A percentile compares a stretch with the other conserved stretches of the same genome.
phyloP scores from a whole-genome alignment of 2,888 invertebrate species.

The Diabrotica balteata region DNA sequence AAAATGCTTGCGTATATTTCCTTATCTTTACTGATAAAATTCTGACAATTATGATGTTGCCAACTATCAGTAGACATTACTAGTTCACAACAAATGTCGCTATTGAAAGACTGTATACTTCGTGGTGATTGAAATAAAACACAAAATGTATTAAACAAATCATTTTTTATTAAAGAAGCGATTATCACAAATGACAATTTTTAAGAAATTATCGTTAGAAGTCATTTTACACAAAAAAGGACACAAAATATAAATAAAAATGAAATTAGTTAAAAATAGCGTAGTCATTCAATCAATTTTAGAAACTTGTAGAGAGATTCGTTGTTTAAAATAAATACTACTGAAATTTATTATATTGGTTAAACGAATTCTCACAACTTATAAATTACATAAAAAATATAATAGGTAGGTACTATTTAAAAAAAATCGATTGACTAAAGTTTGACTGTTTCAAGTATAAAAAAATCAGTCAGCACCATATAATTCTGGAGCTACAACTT shows the following conservation, averaged over 20 bases:
- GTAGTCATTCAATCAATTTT: constrained; percentile 11
- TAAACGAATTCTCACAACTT: constrained; percentile 50
- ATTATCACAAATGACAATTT: constrained; percentile 63
- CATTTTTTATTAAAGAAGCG: constrained; percentile 61
- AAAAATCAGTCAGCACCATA: constrained; percentile 60
- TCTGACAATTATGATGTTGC: no score
- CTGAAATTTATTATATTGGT: constrained; percentile 41
- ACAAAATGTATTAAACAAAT: constrained; percentile 54
- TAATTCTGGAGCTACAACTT: constrained; percentile 42
- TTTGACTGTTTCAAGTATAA: constrained; percentile 54
- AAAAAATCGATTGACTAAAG: constrained; percentile 58
- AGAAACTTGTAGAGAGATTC: constrained; percentile 12
- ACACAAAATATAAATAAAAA: constrained; percentile 49
- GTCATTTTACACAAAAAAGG: constrained; percentile 50
- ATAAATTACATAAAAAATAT: constrained; percentile 42
- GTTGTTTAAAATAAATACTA: constrained; percentile 36
- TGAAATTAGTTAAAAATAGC: constrained; percentile 45
- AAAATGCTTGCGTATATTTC: no score
- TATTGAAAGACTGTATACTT: no score
- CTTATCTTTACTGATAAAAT: no score
- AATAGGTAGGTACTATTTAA: constrained; percentile 42
- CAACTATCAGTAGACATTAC: no score
- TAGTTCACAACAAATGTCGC: no score
- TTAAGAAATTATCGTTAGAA: constrained; percentile 58
- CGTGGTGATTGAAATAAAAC: background rate